These are phyloP conservation scores for Protobothrops mucrosquamatus DNA, from an alignment of 2,113 vertebrate species.

Conservation along the genomic window DNA sequence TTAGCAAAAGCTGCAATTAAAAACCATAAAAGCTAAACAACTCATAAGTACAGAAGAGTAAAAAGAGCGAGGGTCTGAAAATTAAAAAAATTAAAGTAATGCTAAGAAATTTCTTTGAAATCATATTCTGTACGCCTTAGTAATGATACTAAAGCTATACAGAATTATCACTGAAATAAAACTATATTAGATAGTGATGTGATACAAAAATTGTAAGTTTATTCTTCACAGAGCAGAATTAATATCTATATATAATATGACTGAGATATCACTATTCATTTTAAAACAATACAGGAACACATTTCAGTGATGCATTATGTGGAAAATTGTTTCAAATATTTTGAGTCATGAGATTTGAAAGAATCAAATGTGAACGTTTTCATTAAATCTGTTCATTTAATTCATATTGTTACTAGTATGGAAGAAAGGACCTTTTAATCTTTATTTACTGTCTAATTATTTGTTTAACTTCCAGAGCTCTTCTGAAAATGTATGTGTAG, in stretches of 20 bases:
- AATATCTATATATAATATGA: conserved; percentile 36
- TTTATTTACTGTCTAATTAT: conserved; percentile 59
- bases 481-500: conserved; percentile 44
- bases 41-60: background rate
- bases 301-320: conserved; percentile 39
- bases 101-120: background rate
- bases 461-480: conserved; percentile 54
- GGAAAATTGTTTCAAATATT: conserved; percentile 44
- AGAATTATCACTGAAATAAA: background rate
- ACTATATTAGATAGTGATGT: conserved; percentile 16
- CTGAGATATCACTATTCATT: conserved; percentile 33
- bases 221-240: background rate
- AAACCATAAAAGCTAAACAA: background rate
- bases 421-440: conserved; percentile 52
- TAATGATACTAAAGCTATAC: background rate
- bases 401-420: conserved; percentile 54
- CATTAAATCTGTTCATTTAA: conserved; percentile 61
- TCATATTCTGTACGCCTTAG: background rate
- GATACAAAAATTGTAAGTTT: background rate
- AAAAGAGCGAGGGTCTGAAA: background rate
- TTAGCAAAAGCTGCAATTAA: background rate
- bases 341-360: conserved; percentile 46
- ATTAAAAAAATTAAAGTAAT: background rate
- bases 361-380: conserved; percentile 44
- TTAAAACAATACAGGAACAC: conserved; percentile 52